Evolutionary conservation across 2,113 vertebrate species (phyloP), one percentile per base, ranked within the genome.

Genomic region (Cyanoramphus novaezelandiae): DNA sequence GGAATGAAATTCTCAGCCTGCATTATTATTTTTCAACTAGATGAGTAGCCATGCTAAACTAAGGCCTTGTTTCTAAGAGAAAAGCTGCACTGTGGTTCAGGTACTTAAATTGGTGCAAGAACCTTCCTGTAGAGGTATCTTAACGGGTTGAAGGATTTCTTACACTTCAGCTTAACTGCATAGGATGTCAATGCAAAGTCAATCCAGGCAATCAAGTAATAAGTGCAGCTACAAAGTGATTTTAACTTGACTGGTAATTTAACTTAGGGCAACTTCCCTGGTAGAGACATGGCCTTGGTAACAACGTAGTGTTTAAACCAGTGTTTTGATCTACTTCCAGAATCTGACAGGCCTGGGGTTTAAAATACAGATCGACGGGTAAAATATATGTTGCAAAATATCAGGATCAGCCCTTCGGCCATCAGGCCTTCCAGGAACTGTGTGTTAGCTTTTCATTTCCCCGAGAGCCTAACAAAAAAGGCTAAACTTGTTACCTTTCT

Each of bases 391-490:
- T 93, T 91, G 89, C 89, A 95, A 94, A 94, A 90, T 41, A 92
- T 4, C 77, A 97, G 96, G 81, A 96, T 89, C 93, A 97, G 95
- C 95, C 96, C 91, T 95, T 94, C 90, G 92, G 95, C 95, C 97
- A 95, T 50, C 79, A 95, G 93, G 95, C 97, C 96, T 96, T 96
- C 77, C 81, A 92, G 95, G 94, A 97, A 92, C 93, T 95, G 69
- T 50, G 27, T 37, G 70, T 55, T 93, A 95, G 90, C 93, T 96
- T 95, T 92, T 89, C 60, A 59, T 69, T 96, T 97, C 93, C 94
- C 91, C 85, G 49, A 92, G 25, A 94, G 95, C 87, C 94, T 96
- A 87, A 94, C 88, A 91, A 95, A 72, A 94, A 92, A 96, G 92
- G 96, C 93, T 97, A 92, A 95, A 95, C 92, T 91, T 90, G 89